These are phyloP conservation scores for Ambastaia sidthimunki DNA, from an alignment of 2,797 vertebrate genomes.

Conservation along the genomic window DNA sequence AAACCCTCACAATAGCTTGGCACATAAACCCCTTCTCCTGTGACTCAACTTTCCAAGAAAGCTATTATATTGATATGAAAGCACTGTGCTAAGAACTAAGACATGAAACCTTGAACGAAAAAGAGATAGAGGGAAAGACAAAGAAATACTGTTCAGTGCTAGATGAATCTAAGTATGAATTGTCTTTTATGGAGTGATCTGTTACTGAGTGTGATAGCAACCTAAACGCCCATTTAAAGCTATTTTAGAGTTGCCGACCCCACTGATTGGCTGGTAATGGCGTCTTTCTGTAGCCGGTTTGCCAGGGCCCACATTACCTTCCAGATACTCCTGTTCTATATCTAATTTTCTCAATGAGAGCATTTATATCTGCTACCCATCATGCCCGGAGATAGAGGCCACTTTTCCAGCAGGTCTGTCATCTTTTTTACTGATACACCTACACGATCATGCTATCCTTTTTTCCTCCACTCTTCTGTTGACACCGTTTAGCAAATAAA, in stretches of 20 bases:
- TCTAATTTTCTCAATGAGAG: constrained; percentile 52
- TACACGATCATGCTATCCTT: constrained; percentile 37
- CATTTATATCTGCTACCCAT: constrained; percentile 44
- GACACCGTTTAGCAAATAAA: constrained; percentile 34
- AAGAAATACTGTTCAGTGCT: constrained; percentile 58
- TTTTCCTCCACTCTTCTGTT: constrained; percentile 20
- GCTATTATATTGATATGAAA: constrained; percentile 63
- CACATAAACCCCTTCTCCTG: constrained; percentile 45
- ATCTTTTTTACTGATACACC: constrained; percentile 40
- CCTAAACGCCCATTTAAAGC: constrained; percentile 64
- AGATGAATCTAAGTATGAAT: constrained; percentile 61
- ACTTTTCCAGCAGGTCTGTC: constrained; percentile 37
- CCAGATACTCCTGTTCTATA: constrained; percentile 38
- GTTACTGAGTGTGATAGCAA: constrained; percentile 63
- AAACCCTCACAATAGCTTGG: constrained; percentile 29
- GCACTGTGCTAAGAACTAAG: constrained; percentile 48
- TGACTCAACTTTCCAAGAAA: constrained; percentile 38
- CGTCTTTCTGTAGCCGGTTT: constrained; percentile 49
- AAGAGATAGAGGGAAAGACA: constrained; percentile 62
- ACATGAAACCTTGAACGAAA: constrained; percentile 43
- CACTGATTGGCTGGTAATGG: constrained; percentile 60
- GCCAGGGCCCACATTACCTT: constrained; percentile 33
- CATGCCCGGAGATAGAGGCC: constrained; percentile 40
- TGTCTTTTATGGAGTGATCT: constrained; percentile 67
- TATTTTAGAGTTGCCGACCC: constrained; percentile 62